Conservation (phyloP, 2,888 invertebrate genomes). For the Cheilosia scutellata region DNA sequence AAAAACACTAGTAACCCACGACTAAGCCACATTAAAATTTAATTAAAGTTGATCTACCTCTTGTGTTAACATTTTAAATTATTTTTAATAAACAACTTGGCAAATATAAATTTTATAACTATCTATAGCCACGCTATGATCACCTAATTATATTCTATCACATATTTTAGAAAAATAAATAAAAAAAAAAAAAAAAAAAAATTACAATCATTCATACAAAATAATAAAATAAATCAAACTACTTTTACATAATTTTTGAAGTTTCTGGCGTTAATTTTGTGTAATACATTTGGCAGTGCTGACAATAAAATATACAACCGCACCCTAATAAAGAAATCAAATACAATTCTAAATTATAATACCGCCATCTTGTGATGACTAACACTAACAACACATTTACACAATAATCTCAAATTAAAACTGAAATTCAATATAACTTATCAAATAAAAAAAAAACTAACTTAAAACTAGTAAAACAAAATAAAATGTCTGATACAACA, state of each 20-base stretch:
- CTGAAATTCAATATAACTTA: neutral
- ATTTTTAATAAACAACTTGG: too few species aligned
- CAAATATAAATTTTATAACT: too few species aligned
- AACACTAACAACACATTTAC: constrained; percentile 10
- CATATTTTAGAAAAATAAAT: constrained; percentile 29
- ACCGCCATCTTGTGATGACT: neutral
- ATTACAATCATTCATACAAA: neutral
- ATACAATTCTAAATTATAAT: constrained; percentile 1
- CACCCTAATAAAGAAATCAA: constrained; percentile 26
- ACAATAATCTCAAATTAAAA: neutral
- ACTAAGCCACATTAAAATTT: neutral
- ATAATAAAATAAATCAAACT: constrained; percentile 12
- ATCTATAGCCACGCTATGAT: too few species aligned
- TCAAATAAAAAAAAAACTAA: constrained; percentile 10
- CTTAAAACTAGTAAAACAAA: constrained; percentile 2
- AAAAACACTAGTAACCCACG: too few species aligned
- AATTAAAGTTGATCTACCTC: neutral
- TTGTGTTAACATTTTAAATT: too few species aligned
- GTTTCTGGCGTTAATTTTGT: constrained; percentile 19
- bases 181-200: neutral
- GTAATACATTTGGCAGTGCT: constrained; percentile 67
- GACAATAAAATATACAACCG: constrained; percentile 62
- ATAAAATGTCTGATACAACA: too few species aligned
- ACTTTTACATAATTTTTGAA: constrained; percentile 14
- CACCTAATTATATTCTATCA: constrained; percentile 38